Evolutionary conservation across 1,140 invertebrate genomes (phyloP).

Genomic region (Diploscapter pachys): DNA sequence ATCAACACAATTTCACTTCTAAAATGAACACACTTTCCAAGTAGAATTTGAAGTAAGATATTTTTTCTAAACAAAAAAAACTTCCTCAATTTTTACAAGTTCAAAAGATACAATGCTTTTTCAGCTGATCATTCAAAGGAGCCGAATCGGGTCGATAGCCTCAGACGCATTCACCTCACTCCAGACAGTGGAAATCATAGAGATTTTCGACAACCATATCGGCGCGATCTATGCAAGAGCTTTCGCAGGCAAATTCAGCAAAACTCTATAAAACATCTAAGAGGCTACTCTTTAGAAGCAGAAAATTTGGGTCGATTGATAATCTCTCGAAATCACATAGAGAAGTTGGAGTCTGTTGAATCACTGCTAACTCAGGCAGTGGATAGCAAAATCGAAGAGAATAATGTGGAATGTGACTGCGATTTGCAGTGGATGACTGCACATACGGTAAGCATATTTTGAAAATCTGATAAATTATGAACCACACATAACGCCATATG

Average conservation of each 20-base stretch:
- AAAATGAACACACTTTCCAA: not conserved
- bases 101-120: not conserved
- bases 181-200: conserved; percentile 25
- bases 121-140: conserved; percentile 30
- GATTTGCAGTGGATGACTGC: conserved; percentile 29
- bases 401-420: conserved; percentile 26
- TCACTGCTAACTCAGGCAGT: conserved; percentile 16
- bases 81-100: not conserved
- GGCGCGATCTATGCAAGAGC: conserved; percentile 20
- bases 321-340: conserved; percentile 26
- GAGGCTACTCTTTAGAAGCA: conserved; percentile 6
- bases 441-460: conserved; percentile 3
- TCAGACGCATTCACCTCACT: conserved; percentile 28
- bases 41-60: not conserved
- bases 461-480: too few relatives aligned
- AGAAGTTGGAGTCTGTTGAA: conserved; percentile 24
- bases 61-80: not conserved
- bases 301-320: conserved; percentile 26
- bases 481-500: too few relatives aligned
- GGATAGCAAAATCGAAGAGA: conserved; percentile 29
- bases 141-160: conserved; percentile 13
- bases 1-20: not conserved
- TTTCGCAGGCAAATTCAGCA: conserved; percentile 4
- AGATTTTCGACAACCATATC: conserved; percentile 30
- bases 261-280: not conserved